Evolutionary conservation across 2,113 vertebrate species (phyloP).

Genomic region (Tiliqua scincoides): DNA sequence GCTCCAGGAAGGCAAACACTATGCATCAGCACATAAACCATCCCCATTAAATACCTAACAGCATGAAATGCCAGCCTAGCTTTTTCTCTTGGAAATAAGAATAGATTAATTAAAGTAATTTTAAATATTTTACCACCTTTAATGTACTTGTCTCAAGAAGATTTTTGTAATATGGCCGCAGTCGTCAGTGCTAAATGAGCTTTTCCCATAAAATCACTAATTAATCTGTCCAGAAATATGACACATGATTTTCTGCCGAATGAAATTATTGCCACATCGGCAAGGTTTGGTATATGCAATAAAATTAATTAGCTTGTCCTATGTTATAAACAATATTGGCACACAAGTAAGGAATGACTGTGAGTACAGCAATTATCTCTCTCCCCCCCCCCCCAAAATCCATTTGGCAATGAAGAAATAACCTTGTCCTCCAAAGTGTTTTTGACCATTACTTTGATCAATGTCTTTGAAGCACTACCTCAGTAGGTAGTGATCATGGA

Average conservation of each 20-base stretch:
- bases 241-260: slow-evolving; percentile 31
- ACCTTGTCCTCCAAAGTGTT: background rate
- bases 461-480: background rate
- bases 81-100: slow-evolving; percentile 49
- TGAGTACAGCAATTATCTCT: background rate
- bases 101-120: slow-evolving; percentile 61
- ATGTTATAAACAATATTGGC: slow-evolving; percentile 11
- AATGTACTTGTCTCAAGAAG: slow-evolving; percentile 33
- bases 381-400: background rate
- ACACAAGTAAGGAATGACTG: background rate
- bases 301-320: slow-evolving; percentile 37
- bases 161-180: slow-evolving; percentile 27
- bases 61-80: slow-evolving; percentile 29
- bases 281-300: slow-evolving; percentile 17
- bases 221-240: slow-evolving; percentile 54
- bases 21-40: slow-evolving; percentile 47
- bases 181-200: slow-evolving; percentile 55
- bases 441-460: slow-evolving; percentile 2
- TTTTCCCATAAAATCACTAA: slow-evolving; percentile 49
- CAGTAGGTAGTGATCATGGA: no score
- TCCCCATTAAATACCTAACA: slow-evolving; percentile 50
- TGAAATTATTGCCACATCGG: slow-evolving; percentile 13
- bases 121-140: slow-evolving; percentile 65
- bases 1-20: slow-evolving; percentile 30
- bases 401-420: background rate